Evolutionary conservation across 2,888 invertebrate species (phyloP), one percentile per base, ranked within the genome.

Genomic region (Idaea dimidiata): DNA sequence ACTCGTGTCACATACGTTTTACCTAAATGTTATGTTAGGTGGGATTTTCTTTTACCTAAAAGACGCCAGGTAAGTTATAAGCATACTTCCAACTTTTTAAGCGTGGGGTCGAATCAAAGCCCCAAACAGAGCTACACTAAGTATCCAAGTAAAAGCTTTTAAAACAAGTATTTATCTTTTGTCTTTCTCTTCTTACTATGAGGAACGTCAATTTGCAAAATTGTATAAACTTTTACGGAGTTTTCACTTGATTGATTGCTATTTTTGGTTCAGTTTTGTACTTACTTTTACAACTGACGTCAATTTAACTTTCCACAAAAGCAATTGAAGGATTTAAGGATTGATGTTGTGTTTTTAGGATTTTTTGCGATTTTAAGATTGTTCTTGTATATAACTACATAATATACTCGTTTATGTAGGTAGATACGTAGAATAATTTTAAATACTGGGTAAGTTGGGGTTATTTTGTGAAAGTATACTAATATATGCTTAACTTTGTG

Each of bases 161-260:
- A 43, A 57, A 66, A 67, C 57, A 68, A 65, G 69, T 84, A 76
- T 85, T 86, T 83, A 76, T 82, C 81, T 85, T 83, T 64, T 74
- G 73, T 70, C 76, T 75, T 78, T 77, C 77, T 78, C 76, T 72
- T 69, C 67, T 64, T 67, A 69, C 70, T 65, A 80, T 81, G 81
- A 80, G 74, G 81, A 82, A 85, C 78, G 79, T 71, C 76, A 77
- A 76, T 81, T 78, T 74, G 72, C 67, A 77, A 66, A 81, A 79
- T 80, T 77, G 71, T 74, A 74, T 75, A 67, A 82, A 81, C 74
- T 82, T 79, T 75, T 62, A 57, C 60, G 61, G 75, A 81, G 72
- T 80, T 79, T 62, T 55, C 54, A 54, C 69, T 75, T 82, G 81
- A 83, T 82, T 81, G 79, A 82, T 82, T 75, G 72, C 72, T 68